Conservation (phyloP, 2,888 invertebrate species). For the Deladenus siricidicola region DNA sequence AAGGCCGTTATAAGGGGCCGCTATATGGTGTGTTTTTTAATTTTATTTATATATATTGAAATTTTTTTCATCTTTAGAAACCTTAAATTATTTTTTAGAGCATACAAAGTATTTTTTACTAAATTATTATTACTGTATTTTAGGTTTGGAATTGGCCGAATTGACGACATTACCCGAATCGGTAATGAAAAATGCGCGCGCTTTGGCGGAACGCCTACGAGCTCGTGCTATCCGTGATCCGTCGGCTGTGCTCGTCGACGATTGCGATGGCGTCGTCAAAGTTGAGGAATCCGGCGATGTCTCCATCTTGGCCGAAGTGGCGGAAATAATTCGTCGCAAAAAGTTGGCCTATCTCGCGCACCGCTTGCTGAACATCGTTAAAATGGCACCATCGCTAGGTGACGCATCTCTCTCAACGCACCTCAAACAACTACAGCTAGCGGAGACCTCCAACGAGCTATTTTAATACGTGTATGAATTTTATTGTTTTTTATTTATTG, state of each 20-base stretch:
- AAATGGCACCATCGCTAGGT: neutral
- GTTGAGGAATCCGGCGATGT: neutral
- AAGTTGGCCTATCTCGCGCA: neutral
- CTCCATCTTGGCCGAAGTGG: neutral
- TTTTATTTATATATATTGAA: neutral
- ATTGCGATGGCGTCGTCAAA: too few species aligned
- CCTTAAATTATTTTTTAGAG: too few species aligned
- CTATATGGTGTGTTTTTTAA: conserved; percentile 48
- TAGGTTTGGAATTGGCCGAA: conserved; percentile 55
- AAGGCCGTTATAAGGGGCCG: conserved; percentile 49
- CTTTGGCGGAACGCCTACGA: neutral
- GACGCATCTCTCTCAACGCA: neutral
- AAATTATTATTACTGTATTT: too few species aligned
- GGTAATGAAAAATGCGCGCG: conserved; percentile 52
- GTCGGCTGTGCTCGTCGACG: too few species aligned
- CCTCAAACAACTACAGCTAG: neutral
- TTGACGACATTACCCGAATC: conserved; percentile 54
- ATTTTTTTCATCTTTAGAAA: conserved; percentile 3
- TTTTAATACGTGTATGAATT: neutral
- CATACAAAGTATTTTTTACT: too few species aligned
- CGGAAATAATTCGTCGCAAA: neutral
- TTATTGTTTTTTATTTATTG: neutral
- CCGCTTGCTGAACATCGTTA: neutral
- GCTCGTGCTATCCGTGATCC: neutral
- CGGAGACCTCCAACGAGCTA: neutral